These are phyloP conservation scores for Austrofundulus limnaeus DNA, from an alignment of 2,113 vertebrate species.

Conservation along the genomic window DNA sequence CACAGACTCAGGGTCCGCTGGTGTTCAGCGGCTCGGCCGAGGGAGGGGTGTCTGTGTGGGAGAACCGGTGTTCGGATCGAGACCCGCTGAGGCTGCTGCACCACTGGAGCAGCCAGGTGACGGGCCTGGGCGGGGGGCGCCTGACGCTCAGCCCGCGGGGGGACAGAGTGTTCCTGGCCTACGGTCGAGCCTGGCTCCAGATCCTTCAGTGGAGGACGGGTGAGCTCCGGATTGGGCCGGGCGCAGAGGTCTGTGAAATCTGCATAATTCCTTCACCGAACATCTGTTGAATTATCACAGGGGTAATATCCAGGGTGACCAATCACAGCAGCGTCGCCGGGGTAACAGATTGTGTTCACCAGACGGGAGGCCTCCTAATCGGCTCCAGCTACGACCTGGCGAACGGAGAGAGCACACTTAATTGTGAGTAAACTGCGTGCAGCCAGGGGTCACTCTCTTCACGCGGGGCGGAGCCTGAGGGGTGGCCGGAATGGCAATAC, in stretches of 20 bases:
- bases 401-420: slow-evolving; percentile 77
- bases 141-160: slow-evolving; percentile 78
- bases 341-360: slow-evolving; percentile 81
- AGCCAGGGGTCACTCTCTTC: slow-evolving; percentile 10
- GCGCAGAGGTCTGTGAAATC: slow-evolving; percentile 23
- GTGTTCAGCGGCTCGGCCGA: slow-evolving; percentile 79
- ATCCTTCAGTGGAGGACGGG: slow-evolving; percentile 80
- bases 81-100: slow-evolving; percentile 72
- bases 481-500: too few relatives aligned
- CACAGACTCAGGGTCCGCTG: slow-evolving; percentile 81
- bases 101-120: slow-evolving; percentile 72
- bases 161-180: slow-evolving; percentile 73
- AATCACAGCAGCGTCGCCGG: slow-evolving; percentile 81
- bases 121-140: slow-evolving; percentile 63
- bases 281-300: slow-evolving; percentile 72
- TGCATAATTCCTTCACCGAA: slow-evolving; percentile 54
- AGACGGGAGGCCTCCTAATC: slow-evolving; percentile 79
- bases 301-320: slow-evolving; percentile 75
- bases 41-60: slow-evolving; percentile 80
- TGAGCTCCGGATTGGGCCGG: slow-evolving; percentile 38
- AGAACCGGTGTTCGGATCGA: slow-evolving; percentile 55
- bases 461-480: slow-evolving; percentile 6
- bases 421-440: slow-evolving; percentile 71
- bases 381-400: slow-evolving; percentile 80
- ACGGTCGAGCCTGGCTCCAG: slow-evolving; percentile 75